These are phyloP conservation scores for Probosciger aterrimus DNA, from an alignment of 2,113 vertebrate genomes.

Conservation along the genomic window DNA sequence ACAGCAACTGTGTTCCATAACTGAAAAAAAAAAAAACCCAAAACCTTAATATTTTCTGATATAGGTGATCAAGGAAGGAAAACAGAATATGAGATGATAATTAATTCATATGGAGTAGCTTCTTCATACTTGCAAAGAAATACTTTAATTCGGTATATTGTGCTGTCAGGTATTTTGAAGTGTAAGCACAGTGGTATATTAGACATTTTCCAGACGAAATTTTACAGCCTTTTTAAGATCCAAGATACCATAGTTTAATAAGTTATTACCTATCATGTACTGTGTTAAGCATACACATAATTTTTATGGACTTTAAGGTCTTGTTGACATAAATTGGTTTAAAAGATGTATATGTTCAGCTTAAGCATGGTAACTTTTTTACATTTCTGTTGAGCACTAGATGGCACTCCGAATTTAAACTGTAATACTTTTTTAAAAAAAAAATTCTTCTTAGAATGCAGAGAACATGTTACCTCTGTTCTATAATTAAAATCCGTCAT, in stretches of 20 bases:
- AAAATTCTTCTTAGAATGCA: not conserved
- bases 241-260: not conserved
- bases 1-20: not conserved
- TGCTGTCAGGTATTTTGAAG: not conserved
- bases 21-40: not conserved
- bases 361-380: not conserved
- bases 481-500: conserved; percentile 10
- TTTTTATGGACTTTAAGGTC: not conserved
- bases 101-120: not conserved
- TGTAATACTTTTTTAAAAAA: too few species aligned
- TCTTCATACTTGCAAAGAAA: not conserved
- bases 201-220: not conserved
- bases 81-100: not conserved
- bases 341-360: not conserved
- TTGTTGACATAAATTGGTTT: rapidly evolving
- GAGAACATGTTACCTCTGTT: not conserved
- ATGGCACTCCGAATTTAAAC: conserved; percentile 72
- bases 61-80: not conserved
- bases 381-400: conserved; percentile 62
- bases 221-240: not conserved
- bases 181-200: not conserved
- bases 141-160: not conserved
- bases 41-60: not conserved
- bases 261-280: not conserved
- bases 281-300: not conserved